Conservation (phyloP, 2,888 invertebrate species). For the Acleris cristana region DNA sequence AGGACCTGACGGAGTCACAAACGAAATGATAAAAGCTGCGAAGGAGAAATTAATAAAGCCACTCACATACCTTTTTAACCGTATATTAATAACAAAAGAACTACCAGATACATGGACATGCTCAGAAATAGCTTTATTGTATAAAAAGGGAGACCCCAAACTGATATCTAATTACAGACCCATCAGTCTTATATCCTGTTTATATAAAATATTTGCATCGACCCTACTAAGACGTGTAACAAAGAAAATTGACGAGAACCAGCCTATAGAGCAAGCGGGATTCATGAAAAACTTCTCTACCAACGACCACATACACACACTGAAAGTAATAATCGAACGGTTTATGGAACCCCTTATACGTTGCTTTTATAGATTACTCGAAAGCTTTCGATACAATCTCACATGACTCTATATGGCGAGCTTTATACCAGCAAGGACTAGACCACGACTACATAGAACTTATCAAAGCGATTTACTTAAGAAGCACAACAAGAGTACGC, state of each 20-base stretch:
- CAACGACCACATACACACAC: background rate
- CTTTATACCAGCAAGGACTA: conserved; percentile 6
- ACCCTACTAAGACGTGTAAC: no score
- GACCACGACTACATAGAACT: conserved; percentile 14
- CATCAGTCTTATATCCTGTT: no score
- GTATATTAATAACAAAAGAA: no score
- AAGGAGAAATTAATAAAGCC: background rate
- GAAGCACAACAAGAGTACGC: conserved; percentile 12
- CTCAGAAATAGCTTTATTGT: no score
- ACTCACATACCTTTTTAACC: background rate
- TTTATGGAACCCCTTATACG: background rate
- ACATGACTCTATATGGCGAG: conserved; percentile 9
- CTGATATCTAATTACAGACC: no score
- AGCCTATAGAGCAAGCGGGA: no score
- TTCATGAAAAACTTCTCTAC: no score
- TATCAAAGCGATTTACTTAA: conserved; percentile 12
- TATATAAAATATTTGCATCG: no score
- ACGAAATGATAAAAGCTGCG: conserved; percentile 10
- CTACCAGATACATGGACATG: no score
- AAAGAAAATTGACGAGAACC: no score
- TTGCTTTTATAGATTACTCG: background rate
- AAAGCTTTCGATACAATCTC: background rate
- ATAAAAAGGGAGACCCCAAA: no score
- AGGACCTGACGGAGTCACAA: conserved; percentile 10
- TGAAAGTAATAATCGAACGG: background rate